Base-by-base conservation (phyloP, 2,797 vertebrate genomes). In the Hemitrygon akajei region DNA sequence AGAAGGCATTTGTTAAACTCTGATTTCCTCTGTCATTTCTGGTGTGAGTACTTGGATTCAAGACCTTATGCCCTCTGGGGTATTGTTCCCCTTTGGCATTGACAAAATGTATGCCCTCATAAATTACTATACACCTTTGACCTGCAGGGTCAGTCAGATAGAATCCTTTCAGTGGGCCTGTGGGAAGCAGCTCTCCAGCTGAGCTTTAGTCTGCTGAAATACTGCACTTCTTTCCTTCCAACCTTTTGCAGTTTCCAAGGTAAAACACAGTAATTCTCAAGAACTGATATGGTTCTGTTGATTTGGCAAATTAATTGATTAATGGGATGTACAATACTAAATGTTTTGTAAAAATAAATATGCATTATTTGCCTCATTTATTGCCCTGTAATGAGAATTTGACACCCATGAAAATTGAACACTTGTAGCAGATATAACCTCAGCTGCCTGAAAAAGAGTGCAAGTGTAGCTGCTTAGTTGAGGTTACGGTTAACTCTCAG, bases 91-190 rank as follows among this genome's bases (percentile, higher is more conserved):
- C 69, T 47, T 76, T 76, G 71, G 37, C 91, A 76, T 56, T 73
- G 73, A 93, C 69, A 93, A 93, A 93, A 73, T 93, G 73, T 40
- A 47, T 14, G 91, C 40, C 66, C 91, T 76, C 91, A 76, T 93
- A 47, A 75, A 93, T 93, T 76, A 93, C 40, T 71, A 58, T 73
- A 71, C 73, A 92, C 91, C 91, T 92, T 92, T 92, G 91, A 73
- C 66, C 91, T 76, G 27, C 66, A 30, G 71, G 73, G 69, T 76
- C 69, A 56, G 69, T 93, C 91, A 76, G 91, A 93, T 73, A 76
- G 86, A 89, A 73, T 93, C 91, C 47, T 93, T 93, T 76, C 27
- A 93, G 47, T 93, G 71, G 47, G 73, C 20, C 63, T 89, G 63
- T 89, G 86, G n/a, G 86, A 89, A 89, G 60, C 84, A 34, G 58